Percentiles rank a stretch among this genome's conserved stretches.
Conservation (phyloP, 2,113 vertebrate species). For the Girardinichthys multiradiatus region DNA sequence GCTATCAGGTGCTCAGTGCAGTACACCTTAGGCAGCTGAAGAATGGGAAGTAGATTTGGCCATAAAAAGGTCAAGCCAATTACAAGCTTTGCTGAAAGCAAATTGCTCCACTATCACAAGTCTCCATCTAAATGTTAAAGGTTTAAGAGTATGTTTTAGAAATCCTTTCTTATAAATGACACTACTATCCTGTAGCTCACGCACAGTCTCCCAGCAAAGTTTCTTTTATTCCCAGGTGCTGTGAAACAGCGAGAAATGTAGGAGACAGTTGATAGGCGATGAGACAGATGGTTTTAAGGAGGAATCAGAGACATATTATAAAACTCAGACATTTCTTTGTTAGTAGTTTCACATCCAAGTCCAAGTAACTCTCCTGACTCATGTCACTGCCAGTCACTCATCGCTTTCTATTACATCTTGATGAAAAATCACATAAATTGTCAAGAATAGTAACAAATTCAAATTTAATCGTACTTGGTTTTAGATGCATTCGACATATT, state of each 20-base stretch:
- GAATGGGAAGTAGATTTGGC: not conserved
- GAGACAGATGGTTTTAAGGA: constrained; percentile 27
- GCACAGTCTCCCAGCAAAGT: constrained; percentile 7
- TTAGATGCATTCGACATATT: too few species aligned
- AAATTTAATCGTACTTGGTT: too few species aligned
- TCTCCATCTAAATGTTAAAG: not conserved
- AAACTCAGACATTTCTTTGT: not conserved
- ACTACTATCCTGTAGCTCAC: constrained; percentile 1
- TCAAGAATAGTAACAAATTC: too few species aligned
- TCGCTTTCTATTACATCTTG: too few species aligned
- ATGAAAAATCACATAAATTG: too few species aligned
- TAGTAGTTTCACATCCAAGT: constrained; percentile 4
- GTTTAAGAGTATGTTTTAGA: not conserved
- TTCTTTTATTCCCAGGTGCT: constrained; percentile 7
- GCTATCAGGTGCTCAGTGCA: not conserved
- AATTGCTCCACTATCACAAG: not conserved
- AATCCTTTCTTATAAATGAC: constrained; percentile 14
- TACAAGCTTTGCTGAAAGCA: not conserved
- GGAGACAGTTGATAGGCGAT: constrained; percentile 24
- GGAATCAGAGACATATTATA: constrained; percentile 2
- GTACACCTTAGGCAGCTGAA: not conserved
- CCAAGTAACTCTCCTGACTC: not conserved
- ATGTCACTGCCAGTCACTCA: too few species aligned
- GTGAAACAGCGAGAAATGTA: not conserved
- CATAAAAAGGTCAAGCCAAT: constrained; percentile 8